Percentiles rank a stretch among this genome's conserved stretches.
Conservation (phyloP, 2,797 vertebrate genomes). For the Garrulus glandarius region DNA sequence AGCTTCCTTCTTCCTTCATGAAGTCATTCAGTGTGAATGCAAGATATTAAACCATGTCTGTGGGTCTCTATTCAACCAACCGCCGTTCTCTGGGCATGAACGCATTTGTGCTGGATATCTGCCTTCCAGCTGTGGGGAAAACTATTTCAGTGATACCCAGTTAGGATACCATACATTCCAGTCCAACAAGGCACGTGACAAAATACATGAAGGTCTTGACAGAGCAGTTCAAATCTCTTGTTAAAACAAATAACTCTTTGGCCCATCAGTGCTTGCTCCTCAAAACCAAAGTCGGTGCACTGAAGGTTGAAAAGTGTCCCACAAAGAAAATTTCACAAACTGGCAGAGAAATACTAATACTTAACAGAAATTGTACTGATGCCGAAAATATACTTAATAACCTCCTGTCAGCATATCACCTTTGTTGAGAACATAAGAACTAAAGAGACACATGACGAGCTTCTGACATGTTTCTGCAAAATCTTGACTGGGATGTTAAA, state of each 20-base stretch:
- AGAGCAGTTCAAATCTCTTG: not conserved
- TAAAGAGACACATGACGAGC: not conserved
- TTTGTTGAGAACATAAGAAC: not conserved
- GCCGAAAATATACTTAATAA: constrained; percentile 2
- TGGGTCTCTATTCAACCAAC: not conserved
- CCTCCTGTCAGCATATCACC: not conserved
- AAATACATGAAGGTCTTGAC: not conserved
- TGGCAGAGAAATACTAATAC: not conserved
- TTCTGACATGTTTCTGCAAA: constrained; percentile 17
- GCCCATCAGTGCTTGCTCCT: not conserved
- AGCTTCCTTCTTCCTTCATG: not conserved
- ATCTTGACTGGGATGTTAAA: not conserved
- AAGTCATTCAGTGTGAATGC: not conserved
- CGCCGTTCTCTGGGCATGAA: not conserved
- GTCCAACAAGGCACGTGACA: not conserved
- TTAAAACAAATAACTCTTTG: not conserved
- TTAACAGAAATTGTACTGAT: not conserved
- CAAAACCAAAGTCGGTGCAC: not conserved
- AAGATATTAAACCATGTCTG: not conserved
- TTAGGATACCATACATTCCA: not conserved
- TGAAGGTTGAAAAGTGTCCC: not conserved
- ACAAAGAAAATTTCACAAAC: not conserved
- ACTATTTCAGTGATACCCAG: not conserved
- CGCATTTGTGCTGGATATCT: not conserved
- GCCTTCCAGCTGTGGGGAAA: not conserved